Evolutionary conservation across 2,113 vertebrate species (phyloP).

Genomic region (Calidris pygmaea): DNA sequence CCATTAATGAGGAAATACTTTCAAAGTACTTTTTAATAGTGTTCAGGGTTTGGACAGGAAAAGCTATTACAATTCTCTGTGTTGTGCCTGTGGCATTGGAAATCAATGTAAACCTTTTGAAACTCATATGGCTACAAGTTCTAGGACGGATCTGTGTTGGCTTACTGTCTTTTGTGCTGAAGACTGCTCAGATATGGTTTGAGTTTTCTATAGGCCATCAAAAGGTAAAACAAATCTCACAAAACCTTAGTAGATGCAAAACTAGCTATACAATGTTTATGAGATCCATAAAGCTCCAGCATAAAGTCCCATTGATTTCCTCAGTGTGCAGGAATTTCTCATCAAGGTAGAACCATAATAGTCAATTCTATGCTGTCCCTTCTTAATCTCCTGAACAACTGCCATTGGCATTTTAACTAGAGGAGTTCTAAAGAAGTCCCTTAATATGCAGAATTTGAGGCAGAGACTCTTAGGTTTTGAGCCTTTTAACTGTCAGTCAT

Average conservation of each 20-base stretch:
- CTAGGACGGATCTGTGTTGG: neutral
- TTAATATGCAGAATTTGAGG: neutral
- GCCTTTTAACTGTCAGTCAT: neutral
- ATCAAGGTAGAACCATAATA: neutral
- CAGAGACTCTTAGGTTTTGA: neutral
- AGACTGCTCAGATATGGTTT: neutral
- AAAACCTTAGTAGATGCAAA: neutral
- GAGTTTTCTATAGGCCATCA: neutral
- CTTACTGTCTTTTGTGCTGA: neutral
- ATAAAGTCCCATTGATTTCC: neutral
- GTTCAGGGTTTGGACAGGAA: neutral
- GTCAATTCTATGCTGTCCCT: neutral
- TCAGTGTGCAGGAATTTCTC: neutral
- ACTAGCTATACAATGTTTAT: neutral
- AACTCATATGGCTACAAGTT: neutral
- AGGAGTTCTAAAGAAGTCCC: neutral
- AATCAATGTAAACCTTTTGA: neutral
- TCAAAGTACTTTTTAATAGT: neutral
- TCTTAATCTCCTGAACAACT: neutral
- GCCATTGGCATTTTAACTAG: neutral
- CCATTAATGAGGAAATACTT: neutral
- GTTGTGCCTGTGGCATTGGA: neutral
- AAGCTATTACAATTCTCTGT: neutral
- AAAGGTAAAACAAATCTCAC: neutral
- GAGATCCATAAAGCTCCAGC: neutral